Base-by-base conservation (phyloP, 2,113 vertebrate genomes). In the Poeciliopsis prolifica region DNA sequence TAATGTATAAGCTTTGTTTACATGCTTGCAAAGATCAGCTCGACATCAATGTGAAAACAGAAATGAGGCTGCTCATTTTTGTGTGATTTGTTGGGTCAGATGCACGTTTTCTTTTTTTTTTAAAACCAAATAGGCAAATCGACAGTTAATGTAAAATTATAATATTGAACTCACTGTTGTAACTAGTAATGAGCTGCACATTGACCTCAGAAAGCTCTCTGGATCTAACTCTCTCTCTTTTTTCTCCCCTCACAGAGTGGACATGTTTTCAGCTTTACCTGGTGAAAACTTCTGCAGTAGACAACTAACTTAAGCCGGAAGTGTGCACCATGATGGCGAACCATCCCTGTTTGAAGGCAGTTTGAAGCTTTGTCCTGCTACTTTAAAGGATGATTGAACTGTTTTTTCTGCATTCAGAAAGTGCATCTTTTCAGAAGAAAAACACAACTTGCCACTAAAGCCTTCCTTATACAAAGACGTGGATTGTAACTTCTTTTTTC, bases 1-100 rank as follows among this genome's bases (percentile, higher is more conserved):
- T 92, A 91, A 91, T 91, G 54, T 74, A 13, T 90, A 88, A 88
- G 9, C 73, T 84, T 79, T 84, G 78, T 84, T 82, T 77, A 68
- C 72, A 62, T 44, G 42, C 33, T 12, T 70, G 0, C 60, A 67
- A 24, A 64, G 29, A 64, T 30, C 58, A 26, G 40, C 61, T 66
- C 80, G 62, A 68, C 61, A 30, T 74, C 31, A 30, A 35, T n/a
- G 37, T 61, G 35, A 35, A 74, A 30, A 51, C 19, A 35, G 1
- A 30, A 19, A 26, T 30, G 13, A 75, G 28, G 24, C 40, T 77
- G 61, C 63, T 9, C 19, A 31, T 14, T 48, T 24, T 48, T 19
- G 31, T 4, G 10, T 42, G 15, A 65, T 35, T 70, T 31, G 26
- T 28, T 26, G 13, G 33, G 15, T 65, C 63, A 9, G 37, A 4